Evolutionary conservation across 2,888 invertebrate genomes (phyloP).

Genomic region (Melolontha melolontha): DNA sequence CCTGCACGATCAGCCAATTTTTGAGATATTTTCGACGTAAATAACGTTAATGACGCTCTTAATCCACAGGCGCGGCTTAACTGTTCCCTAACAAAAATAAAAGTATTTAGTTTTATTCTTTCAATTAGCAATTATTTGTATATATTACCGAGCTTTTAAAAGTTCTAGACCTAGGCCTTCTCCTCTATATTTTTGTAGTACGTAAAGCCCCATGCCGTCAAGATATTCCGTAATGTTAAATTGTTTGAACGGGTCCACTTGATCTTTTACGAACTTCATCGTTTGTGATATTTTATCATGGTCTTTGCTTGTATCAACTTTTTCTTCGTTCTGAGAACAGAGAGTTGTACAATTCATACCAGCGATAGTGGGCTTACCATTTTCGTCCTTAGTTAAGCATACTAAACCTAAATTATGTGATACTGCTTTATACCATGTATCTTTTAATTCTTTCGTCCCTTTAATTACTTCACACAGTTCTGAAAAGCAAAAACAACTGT

Average conservation of each 20-base stretch:
- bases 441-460: not conserved
- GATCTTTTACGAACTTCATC: constrained; percentile 43
- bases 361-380: constrained; percentile 58
- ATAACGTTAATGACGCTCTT: constrained; percentile 67
- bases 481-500: too few species aligned
- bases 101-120: not conserved
- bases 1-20: constrained; percentile 68
- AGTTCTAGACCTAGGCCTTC: constrained; percentile 53
- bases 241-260: constrained; percentile 51
- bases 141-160: constrained; percentile 50
- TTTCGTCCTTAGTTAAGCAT: constrained; percentile 60
- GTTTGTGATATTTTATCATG: constrained; percentile 39
- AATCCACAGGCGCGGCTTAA: constrained; percentile 67
- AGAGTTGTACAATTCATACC: constrained; percentile 57
- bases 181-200: constrained; percentile 57
- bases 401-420: constrained; percentile 57
- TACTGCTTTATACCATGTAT: constrained; percentile 49
- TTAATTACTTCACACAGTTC: not conserved
- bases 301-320: constrained; percentile 40
- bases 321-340: constrained; percentile 20
- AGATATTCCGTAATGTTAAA: constrained; percentile 55
- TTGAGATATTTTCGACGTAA: constrained; percentile 69
- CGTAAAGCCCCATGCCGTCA: constrained; percentile 58
- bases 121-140: not conserved
- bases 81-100: constrained; percentile 62